Conservation (phyloP, 1,140 invertebrate genomes). For the Drosophila malerkotliana region DNA sequence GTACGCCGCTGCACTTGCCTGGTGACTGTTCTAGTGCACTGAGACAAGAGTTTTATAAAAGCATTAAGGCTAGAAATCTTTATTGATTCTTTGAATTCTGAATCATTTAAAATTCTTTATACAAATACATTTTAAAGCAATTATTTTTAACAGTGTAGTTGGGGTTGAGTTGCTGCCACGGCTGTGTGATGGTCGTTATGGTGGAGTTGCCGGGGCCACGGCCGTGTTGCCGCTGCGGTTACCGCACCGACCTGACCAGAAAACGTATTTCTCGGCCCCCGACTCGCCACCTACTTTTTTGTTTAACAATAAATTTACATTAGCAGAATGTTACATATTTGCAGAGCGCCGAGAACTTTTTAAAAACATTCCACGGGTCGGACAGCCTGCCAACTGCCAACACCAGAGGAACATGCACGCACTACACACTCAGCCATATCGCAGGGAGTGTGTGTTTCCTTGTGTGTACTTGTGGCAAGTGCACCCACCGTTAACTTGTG, state of each 20-base stretch:
- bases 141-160: not conserved
- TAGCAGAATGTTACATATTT: constrained; percentile 82
- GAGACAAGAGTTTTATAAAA: not conserved
- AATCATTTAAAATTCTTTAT: no score
- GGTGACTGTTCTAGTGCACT: constrained; percentile 39
- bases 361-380: constrained; percentile 56
- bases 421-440: constrained; percentile 9
- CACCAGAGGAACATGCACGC: constrained; percentile 37
- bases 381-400: constrained; percentile 45
- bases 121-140: no score
- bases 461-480: constrained; percentile 38
- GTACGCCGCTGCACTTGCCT: constrained; percentile 75
- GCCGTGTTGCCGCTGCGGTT: constrained; percentile 48
- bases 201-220: constrained; percentile 18
- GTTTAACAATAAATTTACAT: constrained; percentile 83
- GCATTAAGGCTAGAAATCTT: no score
- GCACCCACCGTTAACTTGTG: constrained; percentile 68
- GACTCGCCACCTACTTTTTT: constrained; percentile 33
- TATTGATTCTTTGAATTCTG: no score
- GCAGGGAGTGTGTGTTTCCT: not conserved
- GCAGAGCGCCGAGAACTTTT: constrained; percentile 69
- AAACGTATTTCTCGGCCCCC: constrained; percentile 19
- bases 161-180: not conserved
- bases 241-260: constrained; percentile 56
- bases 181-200: constrained; percentile 10